phyloP scores from a whole-genome alignment of 2,888 invertebrate species.

The Pseudococcus longispinus region DNA sequence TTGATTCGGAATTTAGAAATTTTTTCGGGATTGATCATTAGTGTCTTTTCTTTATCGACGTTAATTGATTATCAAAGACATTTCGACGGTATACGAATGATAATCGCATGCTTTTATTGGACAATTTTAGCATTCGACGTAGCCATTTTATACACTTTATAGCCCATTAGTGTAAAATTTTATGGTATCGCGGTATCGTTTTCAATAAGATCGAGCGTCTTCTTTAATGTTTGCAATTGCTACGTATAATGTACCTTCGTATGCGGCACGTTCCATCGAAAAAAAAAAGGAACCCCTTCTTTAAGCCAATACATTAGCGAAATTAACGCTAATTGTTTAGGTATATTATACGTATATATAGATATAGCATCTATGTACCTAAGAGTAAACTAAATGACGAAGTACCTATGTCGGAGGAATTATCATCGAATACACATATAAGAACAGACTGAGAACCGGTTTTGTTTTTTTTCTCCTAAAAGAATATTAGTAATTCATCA shows the following conservation, averaged over 20 bases:
- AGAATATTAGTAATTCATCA: constrained; percentile 2
- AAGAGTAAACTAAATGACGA: background rate
- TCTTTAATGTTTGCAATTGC: background rate
- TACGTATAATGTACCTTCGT: background rate
- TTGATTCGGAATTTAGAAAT: background rate
- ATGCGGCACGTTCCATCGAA: background rate
- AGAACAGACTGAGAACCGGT: background rate
- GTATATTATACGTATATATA: background rate
- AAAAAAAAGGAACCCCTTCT: background rate
- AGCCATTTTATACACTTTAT: background rate
- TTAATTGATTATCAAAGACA: background rate
- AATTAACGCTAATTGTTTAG: constrained; percentile 28
- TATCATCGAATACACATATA: background rate
- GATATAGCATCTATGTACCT: background rate
- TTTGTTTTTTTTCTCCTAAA: background rate
- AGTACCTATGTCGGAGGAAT: background rate
- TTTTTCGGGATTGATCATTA: background rate
- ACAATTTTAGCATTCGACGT: background rate
- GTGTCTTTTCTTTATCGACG: background rate
- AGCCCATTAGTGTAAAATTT: background rate
- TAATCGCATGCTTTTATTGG: background rate
- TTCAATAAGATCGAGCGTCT: background rate
- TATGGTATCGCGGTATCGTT: background rate
- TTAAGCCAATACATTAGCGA: background rate
- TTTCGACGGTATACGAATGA: background rate